These are phyloP conservation scores for Graphium colonna DNA, from an alignment of 2,888 invertebrate genomes.

Conservation along the genomic window DNA sequence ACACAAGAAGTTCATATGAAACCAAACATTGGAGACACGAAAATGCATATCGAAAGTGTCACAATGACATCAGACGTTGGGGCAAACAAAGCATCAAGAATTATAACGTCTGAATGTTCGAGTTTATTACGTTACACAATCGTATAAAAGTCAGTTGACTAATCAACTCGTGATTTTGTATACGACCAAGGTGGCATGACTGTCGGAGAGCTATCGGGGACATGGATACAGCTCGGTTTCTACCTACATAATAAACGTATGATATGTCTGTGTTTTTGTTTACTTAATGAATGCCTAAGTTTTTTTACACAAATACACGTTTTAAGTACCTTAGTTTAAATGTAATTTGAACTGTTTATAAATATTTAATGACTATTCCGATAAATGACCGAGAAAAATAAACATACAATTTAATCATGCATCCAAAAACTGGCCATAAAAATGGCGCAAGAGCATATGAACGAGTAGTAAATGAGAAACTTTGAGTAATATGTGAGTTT, in stretches of 20 bases:
- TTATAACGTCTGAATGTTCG: slow-evolving; percentile 21
- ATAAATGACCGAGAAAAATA: neutral
- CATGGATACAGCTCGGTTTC: neutral
- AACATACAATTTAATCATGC: too few species aligned
- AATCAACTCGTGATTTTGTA: slow-evolving; percentile 22
- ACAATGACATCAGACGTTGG: slow-evolving; percentile 14
- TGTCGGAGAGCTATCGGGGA: neutral
- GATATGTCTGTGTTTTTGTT: neutral
- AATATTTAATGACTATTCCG: neutral
- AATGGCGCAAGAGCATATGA: too few species aligned
- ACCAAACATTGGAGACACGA: too few species aligned
- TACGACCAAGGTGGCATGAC: slow-evolving; percentile 7
- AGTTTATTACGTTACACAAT: slow-evolving; percentile 20
- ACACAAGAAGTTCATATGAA: too few species aligned
- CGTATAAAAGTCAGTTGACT: slow-evolving; percentile 21
- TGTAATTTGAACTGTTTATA: too few species aligned
- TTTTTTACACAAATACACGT: too few species aligned
- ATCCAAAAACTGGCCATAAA: too few species aligned
- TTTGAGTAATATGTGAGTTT: too few species aligned
- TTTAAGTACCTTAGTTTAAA: too few species aligned
- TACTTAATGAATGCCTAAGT: too few species aligned
- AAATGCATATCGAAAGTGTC: slow-evolving; percentile 7
- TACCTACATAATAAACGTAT: neutral
- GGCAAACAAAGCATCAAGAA: slow-evolving; percentile 17
- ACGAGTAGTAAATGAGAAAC: too few species aligned